Evolutionary conservation across 2,113 vertebrate genomes (phyloP), one percentile per base, ranked within the genome.

Genomic region (Chloroceryle aenea): DNA sequence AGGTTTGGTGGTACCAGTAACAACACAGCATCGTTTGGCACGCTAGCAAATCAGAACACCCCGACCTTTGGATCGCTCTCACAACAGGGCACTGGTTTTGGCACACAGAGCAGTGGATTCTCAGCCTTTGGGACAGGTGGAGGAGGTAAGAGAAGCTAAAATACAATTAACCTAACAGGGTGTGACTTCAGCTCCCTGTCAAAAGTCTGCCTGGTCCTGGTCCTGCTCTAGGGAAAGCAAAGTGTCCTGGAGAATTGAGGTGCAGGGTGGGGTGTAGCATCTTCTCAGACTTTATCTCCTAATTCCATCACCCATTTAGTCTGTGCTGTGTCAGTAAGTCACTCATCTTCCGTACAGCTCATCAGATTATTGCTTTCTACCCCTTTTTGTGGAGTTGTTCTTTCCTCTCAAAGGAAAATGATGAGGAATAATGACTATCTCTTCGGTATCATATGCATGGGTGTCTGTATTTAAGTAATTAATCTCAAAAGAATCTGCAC

Each of bases 1-100:
- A 99, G 99, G 78, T 99, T 99, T 67, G 98, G 98, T 48, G 99
- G 99, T 43, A 98, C 98, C 72, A 97, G 98, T 67, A 95, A 96
- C 71, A 98, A 80, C 29, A 98, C 97, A 1, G 98, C 99, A 0
- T 98, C 99, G 0, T 99, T 99, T 14, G 99, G 99, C 30, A 98
- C 98, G 0, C 78, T 99, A 16, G 99, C 99, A 29, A 98, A 87
- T 95, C 99, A 99, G 78, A 98, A 94, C 14, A 77, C 98, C 0
- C 99, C 99, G 0, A 98, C 99, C 0, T 99, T 99, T 10, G 99
- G 99, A 15, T 97, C 93, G 1, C 90, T 99, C 72, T 98, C 99
- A 23, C 99, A 99, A 25, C 99, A 99, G 96, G 90, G 95, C 3
- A 18, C 98, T 0, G 98, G 97, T 8, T 99, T 99, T 5, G 99